Percentiles rank a stretch among this genome's conserved stretches.
Evolutionary conservation across 2,797 vertebrate species (phyloP).

Genomic region (Denticeps clupeoides): DNA sequence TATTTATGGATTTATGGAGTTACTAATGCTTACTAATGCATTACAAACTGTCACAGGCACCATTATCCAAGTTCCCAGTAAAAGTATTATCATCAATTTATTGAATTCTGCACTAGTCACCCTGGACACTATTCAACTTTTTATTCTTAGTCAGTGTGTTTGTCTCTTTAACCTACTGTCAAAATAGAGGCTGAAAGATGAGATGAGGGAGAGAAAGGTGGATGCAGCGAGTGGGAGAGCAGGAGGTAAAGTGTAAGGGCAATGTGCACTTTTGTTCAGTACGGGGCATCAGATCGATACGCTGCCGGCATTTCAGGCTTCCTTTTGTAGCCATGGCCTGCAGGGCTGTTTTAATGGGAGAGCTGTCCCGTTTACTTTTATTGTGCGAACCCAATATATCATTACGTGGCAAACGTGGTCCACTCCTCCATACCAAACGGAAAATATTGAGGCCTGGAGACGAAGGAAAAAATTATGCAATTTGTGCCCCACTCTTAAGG

Average conservation of each 20-base stretch:
- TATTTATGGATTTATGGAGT: too few relatives aligned
- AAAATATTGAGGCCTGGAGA: conserved; percentile 26
- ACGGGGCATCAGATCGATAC: conserved; percentile 51
- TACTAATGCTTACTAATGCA: too few relatives aligned
- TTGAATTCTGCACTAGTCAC: too few relatives aligned
- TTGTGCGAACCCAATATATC: conserved; percentile 51
- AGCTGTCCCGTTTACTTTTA: conserved; percentile 52
- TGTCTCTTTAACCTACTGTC: not conserved
- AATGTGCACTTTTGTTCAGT: conserved; percentile 38
- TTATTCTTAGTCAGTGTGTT: not conserved
- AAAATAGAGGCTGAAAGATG: not conserved
- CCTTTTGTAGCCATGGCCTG: conserved; percentile 36
- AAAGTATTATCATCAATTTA: too few relatives aligned
- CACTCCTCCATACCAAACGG: conserved; percentile 33
- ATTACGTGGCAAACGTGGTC: conserved; percentile 48
- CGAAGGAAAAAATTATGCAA: conserved; percentile 19
- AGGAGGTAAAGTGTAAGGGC: conserved; percentile 21
- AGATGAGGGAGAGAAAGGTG: not conserved
- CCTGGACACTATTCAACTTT: not conserved
- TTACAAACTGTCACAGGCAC: too few relatives aligned
- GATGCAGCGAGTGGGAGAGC: not conserved
- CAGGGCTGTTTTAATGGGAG: conserved; percentile 50
- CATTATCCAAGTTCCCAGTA: too few relatives aligned
- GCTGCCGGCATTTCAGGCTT: conserved; percentile 51
- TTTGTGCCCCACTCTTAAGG: conserved; percentile 18